Base-by-base conservation (phyloP, 2,888 invertebrate species). In the Petrolisthes manimaculis region DNA sequence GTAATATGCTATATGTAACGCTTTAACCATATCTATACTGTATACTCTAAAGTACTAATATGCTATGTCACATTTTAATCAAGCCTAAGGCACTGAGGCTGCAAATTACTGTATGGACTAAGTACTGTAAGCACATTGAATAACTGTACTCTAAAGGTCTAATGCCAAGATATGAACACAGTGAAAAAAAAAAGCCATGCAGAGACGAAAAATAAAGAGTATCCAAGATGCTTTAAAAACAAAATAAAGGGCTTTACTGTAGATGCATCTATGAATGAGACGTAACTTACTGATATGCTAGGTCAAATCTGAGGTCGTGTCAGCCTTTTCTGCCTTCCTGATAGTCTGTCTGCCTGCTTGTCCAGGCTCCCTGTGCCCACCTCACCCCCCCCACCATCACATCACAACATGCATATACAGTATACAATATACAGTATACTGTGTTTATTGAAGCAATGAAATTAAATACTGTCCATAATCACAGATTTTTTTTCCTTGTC, bases 221-320 rank as follows among this genome's bases (percentile, higher is more conserved):
- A 37, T 61, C 12, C 61, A 61, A 14, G 61, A 6, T 9, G n/a
- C 75, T 56, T 14, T 77, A 14, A 51, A 18, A 12, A 56, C 51
- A 12, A 87, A 37, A 53, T 51, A 75, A 18, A 37, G 37, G 37
- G 37, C 37, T 37, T 37, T 37, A 37, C 55, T 83, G 82, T 12
- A 74, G 24, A 83, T 69, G 61, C 69, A 21, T 61, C 61, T 61
- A 75, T 83, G 83, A 87, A 87, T 37, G 12, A 78, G 75, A 83
- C 83, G 56, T 74, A 81, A 87, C 86, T 87, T 87, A 87, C 86
- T 87, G 77, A 56, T 83, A 67, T 55, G 12, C 9, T 12, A 12
- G 61, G 77, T 83, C 79, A 83, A 78, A 87, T 56, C 79, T 82
- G 55, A 37, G 55, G 83, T 71, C 78, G 75, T 83, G 71, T 12